A percentile compares a stretch with the other conserved stretches of the same genome.
Evolutionary conservation across 2,113 vertebrate genomes (phyloP).

Genomic region (Crotalus tigris): DNA sequence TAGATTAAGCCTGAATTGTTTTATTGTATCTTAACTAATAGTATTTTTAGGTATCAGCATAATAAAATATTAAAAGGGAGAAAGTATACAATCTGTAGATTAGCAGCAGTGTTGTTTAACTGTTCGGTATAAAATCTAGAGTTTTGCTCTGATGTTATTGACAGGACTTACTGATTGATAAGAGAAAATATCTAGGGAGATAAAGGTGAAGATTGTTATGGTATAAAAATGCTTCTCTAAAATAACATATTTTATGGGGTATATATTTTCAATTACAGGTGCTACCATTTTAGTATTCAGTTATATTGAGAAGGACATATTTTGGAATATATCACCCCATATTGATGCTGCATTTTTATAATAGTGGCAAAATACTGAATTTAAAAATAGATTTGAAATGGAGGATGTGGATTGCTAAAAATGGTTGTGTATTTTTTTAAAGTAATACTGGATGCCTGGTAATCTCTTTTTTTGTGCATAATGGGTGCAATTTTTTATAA

Average conservation of each 20-base stretch:
- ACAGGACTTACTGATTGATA: conserved; percentile 44
- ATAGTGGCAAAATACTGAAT: not conserved
- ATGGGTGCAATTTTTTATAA: not conserved
- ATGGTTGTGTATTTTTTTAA: not conserved
- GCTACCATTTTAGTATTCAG: not conserved
- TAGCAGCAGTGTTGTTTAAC: conserved; percentile 7
- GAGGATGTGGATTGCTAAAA: not conserved
- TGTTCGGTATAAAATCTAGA: conserved; percentile 28
- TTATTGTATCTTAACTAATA: not conserved
- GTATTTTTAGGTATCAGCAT: not conserved
- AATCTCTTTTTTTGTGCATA: not conserved
- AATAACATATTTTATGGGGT: not conserved
- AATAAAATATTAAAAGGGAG: not conserved
- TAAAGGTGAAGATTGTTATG: not conserved
- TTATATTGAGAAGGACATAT: not conserved
- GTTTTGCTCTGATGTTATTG: conserved; percentile 43
- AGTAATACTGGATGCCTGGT: not conserved
- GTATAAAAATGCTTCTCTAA: not conserved
- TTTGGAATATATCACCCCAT: not conserved
- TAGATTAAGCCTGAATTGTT: not conserved
- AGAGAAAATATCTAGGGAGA: conserved; percentile 11
- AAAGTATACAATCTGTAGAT: not conserved
- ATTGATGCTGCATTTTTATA: not conserved
- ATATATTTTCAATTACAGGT: not conserved
- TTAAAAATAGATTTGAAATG: not conserved